Evolutionary conservation across 2,113 vertebrate genomes (phyloP), one percentile per base, ranked within the genome.

Genomic region (Alaudala cheleensis): DNA sequence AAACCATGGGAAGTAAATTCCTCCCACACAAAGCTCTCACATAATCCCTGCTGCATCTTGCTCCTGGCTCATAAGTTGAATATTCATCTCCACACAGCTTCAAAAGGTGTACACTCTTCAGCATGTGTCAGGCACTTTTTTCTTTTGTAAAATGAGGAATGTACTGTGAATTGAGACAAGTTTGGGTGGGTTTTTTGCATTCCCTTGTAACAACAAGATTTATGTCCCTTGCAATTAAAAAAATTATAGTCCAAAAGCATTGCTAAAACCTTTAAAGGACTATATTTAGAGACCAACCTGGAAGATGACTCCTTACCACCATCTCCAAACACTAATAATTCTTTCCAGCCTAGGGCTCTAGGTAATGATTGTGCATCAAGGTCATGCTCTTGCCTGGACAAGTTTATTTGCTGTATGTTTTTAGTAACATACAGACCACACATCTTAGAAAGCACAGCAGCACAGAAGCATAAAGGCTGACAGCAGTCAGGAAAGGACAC

Each of bases 211-310:
- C 49, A 71, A 61, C 2, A 93, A 90, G 79, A 96, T 92, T 88
- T 94, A 96, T 49, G 47, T 34, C 47, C 56, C 57, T 90, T 26
- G 56, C 82, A 88, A 96, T 92, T 96, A 95, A 90, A 94, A 91
- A 79, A 90, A 78, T 87, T 69, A 60, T 6, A 90, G 62, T 83
- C 49, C 25, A 67, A 82, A 39, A 86, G 29, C 44, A 88, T 3
- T 81, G 33, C 81, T 86, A 92, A 93, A 96, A 81, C 29, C 53
- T 89, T 74, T 65, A 79, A 73, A 88, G 64, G 37, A 87, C 77
- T 94, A 92, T 95, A 73, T 79, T 90, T 17, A 94, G 33, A 90
- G 31, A 86, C 16, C 39, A 4, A 89, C 69, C 49, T 86, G 58
- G 51, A 95, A 88, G 61, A 76, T 77, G 81, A 93, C 58, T 82